Conservation (phyloP, 2,113 vertebrate genomes). For the Malaclemys terrapin region DNA sequence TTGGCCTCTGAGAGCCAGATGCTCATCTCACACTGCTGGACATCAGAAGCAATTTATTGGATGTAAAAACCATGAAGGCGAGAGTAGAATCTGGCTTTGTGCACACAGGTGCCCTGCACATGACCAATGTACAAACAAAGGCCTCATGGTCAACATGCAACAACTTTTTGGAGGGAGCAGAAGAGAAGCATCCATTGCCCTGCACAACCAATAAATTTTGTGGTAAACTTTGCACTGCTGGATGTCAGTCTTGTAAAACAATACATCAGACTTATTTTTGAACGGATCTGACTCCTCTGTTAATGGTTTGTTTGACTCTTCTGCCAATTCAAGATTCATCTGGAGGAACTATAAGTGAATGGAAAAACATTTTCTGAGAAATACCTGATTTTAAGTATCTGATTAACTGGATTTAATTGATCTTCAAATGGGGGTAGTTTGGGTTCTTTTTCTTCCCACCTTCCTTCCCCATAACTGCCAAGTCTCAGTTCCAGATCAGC, state of each 20-base stretch:
- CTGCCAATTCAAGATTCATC: not conserved
- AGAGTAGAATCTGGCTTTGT: not conserved
- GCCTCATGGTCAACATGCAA: not conserved
- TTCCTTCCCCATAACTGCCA: not conserved
- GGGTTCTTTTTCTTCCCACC: not conserved
- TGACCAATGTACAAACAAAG: not conserved
- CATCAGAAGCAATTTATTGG: not conserved
- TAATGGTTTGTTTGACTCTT: not conserved
- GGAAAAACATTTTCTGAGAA: not conserved
- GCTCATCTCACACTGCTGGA: not conserved
- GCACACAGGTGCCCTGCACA: not conserved
- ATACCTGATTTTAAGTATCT: not conserved
- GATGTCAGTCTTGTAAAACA: not conserved
- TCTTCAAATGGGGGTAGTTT: not conserved
- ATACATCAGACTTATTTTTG: not conserved
- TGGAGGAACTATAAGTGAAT: not conserved
- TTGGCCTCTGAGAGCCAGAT: rapidly evolving
- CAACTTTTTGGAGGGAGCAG: not conserved
- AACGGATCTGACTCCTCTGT: not conserved
- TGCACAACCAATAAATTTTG: not conserved
- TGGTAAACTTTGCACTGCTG: not conserved
- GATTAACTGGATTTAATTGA: not conserved
- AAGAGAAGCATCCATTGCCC: not conserved
- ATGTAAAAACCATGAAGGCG: not conserved
- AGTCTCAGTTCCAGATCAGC: not conserved